Base-by-base conservation (phyloP, 2,113 vertebrate species). In the Myrmecobius fasciatus region DNA sequence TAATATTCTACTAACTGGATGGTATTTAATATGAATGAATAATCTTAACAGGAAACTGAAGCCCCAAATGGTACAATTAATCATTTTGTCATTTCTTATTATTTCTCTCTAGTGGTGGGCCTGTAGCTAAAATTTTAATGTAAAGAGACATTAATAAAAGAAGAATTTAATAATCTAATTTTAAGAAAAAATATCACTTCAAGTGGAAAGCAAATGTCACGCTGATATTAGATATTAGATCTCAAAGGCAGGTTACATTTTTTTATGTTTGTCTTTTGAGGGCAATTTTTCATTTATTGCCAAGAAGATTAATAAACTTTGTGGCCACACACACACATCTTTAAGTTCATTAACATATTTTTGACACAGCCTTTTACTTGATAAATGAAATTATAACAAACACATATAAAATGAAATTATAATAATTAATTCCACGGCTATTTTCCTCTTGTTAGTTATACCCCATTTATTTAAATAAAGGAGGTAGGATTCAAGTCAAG, bases 71-170 rank as follows among this genome's bases (percentile, higher is more conserved):
- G 67, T 43, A 83, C n/a, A 43, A 83, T 83, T 83, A 83, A 83
- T 83, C 67, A 83, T 83, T 83, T 83, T 83, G 67, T 83, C 67
- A 83, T 83, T 83, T 83, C n/a, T 20, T 83, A 83, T 83, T 83
- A 83, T 83, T 83, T 83, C 6, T 83, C 67, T 83, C 67, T 83
- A 43, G n/a, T 83, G n/a, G 67, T 83, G 67, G n/a, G 67, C n/a
- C 36, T 43, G 67, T 24, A 83, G n/a, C 20, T 83, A n/a, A 83
- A 83, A 43, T 83, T 83, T 83, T 43, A 83, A 83, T n/a, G n/a
- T 83, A 83, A 83, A 43, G 67, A 83, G 67, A 83, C 20, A 43
- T 83, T 83, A 83, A 83, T 83, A 83, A 83, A 83, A 83, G 67
- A 83, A 83, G 67, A 83, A 43, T 83, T 83, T 83, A 83, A 83